Evolutionary conservation across 2,797 vertebrate genomes (phyloP).

Genomic region (Passerculus sandwichensis): DNA sequence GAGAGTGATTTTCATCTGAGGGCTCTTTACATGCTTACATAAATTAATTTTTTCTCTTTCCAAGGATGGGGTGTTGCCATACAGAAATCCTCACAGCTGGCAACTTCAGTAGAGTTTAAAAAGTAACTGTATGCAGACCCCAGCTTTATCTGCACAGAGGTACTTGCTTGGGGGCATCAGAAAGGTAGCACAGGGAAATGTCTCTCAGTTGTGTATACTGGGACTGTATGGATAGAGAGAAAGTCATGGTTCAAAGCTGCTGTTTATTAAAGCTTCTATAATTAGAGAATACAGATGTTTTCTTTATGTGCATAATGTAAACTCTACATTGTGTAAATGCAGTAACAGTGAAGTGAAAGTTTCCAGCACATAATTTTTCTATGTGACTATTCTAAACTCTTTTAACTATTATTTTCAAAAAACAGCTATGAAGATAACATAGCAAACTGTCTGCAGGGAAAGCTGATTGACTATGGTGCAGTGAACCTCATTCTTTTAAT

Average conservation of each 20-base stretch:
- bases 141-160: not conserved
- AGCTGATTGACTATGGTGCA: not conserved
- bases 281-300: slow-evolving; percentile 37
- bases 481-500: not conserved
- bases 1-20: not conserved
- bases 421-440: not conserved
- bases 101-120: not conserved
- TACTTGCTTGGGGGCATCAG: not conserved
- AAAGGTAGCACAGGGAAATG: not conserved
- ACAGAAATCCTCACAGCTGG: not conserved
- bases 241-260: not conserved
- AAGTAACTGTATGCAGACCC: not conserved
- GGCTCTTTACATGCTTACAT: not conserved
- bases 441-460: not conserved
- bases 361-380: not conserved
- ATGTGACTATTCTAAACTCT: not conserved
- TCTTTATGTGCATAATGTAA: not conserved
- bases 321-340: not conserved
- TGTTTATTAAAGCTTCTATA: slow-evolving; percentile 16
- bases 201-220: not conserved
- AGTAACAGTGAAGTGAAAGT: not conserved
- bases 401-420: not conserved
- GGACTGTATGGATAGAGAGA: not conserved
- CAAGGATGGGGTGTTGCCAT: not conserved
- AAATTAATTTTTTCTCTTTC: not conserved